Percentiles rank a stretch among this genome's conserved stretches.
phyloP scores from a whole-genome alignment of 1,140 invertebrate species.

The Melitaea cinxia region DNA sequence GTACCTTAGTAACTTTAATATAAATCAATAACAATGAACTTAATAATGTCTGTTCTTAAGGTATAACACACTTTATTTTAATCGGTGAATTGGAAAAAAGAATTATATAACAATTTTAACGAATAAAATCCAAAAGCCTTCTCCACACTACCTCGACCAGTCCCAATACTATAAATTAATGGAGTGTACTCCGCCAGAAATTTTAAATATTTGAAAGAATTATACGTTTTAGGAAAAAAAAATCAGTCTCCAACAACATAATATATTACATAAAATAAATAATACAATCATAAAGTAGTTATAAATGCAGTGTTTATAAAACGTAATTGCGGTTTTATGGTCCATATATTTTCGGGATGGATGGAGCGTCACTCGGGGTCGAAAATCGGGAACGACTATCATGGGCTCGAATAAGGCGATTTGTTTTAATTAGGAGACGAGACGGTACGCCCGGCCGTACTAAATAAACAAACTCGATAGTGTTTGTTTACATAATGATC shows the following conservation, averaged over 20 bases:
- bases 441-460: constrained; percentile 39
- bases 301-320: constrained; percentile 82
- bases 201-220: constrained; percentile 81
- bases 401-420: constrained; percentile 48
- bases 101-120: neutral
- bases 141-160: constrained; percentile 47
- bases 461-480: constrained; percentile 50
- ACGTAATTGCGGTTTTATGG: constrained; percentile 79
- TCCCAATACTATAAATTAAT: constrained; percentile 78
- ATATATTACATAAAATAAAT: constrained; percentile 82
- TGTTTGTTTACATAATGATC: constrained; percentile 48
- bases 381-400: constrained; percentile 40
- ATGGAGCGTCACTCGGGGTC: constrained; percentile 48
- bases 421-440: constrained; percentile 65
- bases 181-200: constrained; percentile 75
- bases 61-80: too few relatives aligned
- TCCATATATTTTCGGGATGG: constrained; percentile 71
- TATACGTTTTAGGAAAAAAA: constrained; percentile 73
- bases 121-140: constrained; percentile 35
- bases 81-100: neutral
- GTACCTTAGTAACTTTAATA: too few relatives aligned
- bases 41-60: too few relatives aligned
- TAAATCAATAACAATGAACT: too few relatives aligned
- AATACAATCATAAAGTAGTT: constrained; percentile 80
- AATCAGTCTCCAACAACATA: constrained; percentile 74